Conservation (phyloP, 2,113 vertebrate genomes). For the Oncorhynchus mykiss region DNA sequence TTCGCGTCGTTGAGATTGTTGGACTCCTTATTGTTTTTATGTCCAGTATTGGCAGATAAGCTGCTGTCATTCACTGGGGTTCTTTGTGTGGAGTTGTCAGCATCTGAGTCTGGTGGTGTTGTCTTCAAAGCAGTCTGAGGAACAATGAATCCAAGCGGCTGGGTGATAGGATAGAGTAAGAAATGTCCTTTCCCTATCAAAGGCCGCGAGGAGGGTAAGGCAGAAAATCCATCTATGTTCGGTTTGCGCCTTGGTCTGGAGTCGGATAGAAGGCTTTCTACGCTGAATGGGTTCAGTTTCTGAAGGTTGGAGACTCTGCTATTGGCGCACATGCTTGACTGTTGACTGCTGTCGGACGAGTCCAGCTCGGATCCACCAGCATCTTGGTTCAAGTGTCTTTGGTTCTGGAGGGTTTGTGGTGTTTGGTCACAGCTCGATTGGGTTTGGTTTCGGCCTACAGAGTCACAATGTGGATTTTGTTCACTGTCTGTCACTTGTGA, state of each 20-base stretch:
- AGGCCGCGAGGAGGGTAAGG: conserved; percentile 82
- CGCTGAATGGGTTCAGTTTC: conserved; percentile 93
- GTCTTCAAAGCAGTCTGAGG: conserved; percentile 87
- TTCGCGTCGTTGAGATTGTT: conserved; percentile 41
- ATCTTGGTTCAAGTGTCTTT: conserved; percentile 82
- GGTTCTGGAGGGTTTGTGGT: conserved; percentile 73
- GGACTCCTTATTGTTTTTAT: conserved; percentile 52
- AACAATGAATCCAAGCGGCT: conserved; percentile 94
- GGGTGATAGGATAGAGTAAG: conserved; percentile 92
- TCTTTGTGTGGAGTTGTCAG: conserved; percentile 59
- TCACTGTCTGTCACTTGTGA: conserved; percentile 81
- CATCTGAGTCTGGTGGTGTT: conserved; percentile 61
- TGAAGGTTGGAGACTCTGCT: conserved; percentile 74
- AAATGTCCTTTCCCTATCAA: conserved; percentile 94
- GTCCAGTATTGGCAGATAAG: conserved; percentile 52
- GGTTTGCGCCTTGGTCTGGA: conserved; percentile 86
- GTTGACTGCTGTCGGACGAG: conserved; percentile 68
- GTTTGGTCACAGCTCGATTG: conserved; percentile 77
- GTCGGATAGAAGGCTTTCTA: conserved; percentile 92
- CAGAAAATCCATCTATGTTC: conserved; percentile 79
- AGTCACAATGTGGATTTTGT: conserved; percentile 60
- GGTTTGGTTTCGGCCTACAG: conserved; percentile 59
- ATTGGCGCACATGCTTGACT: conserved; percentile 67
- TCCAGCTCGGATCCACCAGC: conserved; percentile 78
- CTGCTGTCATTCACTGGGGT: conserved; percentile 54